A percentile compares a stretch with the other conserved stretches of the same genome.
Evolutionary conservation across 2,888 invertebrate species (phyloP).

Genomic region (Carterocephalus palaemon): DNA sequence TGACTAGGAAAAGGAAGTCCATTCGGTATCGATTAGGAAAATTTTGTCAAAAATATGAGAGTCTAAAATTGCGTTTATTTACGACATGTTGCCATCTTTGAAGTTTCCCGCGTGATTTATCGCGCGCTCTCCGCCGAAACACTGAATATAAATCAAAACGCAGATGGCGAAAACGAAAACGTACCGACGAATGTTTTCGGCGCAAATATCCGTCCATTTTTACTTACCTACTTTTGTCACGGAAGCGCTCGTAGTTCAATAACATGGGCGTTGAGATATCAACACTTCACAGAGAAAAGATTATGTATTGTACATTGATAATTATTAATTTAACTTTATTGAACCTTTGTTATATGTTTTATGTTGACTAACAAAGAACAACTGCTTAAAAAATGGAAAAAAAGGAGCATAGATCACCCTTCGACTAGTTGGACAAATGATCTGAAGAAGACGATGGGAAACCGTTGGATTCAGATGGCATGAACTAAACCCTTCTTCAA

Average conservation of each 20-base stretch:
- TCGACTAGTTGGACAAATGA: too few relatives aligned
- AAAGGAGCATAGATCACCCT: too few relatives aligned
- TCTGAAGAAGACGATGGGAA: too few relatives aligned
- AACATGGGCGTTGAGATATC: conserved; percentile 6
- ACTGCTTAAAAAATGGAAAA: too few relatives aligned
- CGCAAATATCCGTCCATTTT: conserved; percentile 10
- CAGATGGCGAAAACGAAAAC: conserved; percentile 51
- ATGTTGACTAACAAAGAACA: too few relatives aligned
- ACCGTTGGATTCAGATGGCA: too few relatives aligned
- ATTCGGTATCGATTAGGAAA: conserved; percentile 7
- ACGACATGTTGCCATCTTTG: conserved; percentile 36
- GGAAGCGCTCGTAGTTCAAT: conserved; percentile 1
- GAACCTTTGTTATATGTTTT: too few relatives aligned
- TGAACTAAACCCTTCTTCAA: too few relatives aligned
- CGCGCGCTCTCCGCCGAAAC: conserved; percentile 43
- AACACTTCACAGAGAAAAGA: too few relatives aligned
- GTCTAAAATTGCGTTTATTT: conserved; percentile 39
- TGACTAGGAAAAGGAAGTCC: background rate
- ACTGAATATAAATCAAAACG: conserved; percentile 52
- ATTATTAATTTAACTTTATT: too few relatives aligned
- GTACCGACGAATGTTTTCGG: conserved; percentile 41
- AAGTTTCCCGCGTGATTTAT: conserved; percentile 44
- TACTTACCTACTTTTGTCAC: conserved; percentile 9
- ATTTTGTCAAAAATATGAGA: conserved; percentile 3
- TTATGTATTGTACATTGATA: too few relatives aligned